Evolutionary conservation across 2,113 vertebrate genomes (phyloP).

Genomic region (Oxyruncus cristatus): DNA sequence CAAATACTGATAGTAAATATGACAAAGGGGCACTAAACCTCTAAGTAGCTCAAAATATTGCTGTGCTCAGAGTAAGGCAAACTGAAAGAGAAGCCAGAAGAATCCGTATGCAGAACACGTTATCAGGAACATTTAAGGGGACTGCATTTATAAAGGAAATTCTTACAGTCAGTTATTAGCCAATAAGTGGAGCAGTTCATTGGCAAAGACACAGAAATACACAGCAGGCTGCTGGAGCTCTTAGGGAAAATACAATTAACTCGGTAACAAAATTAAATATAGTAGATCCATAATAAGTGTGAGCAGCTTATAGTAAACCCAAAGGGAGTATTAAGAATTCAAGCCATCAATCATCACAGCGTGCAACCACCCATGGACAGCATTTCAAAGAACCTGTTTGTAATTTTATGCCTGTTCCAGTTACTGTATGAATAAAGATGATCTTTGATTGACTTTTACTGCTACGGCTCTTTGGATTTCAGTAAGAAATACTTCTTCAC

Average conservation of each 20-base stretch:
- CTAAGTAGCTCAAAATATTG: background rate
- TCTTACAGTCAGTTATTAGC: conserved; percentile 49
- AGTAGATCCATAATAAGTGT: conserved; percentile 40
- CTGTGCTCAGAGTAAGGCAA: background rate
- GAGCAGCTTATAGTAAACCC: conserved; percentile 47
- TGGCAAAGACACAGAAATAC: conserved; percentile 41
- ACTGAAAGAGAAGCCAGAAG: background rate
- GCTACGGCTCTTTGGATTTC: background rate
- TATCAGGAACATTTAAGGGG: conserved; percentile 9
- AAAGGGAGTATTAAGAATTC: conserved; percentile 52
- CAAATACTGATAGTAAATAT: conserved; percentile 23
- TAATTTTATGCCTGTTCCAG: background rate
- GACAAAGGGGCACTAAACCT: conserved; percentile 23
- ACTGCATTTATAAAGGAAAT: conserved; percentile 27
- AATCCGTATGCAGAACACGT: background rate
- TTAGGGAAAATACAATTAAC: conserved; percentile 63
- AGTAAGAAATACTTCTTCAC: background rate
- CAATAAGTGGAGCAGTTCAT: conserved; percentile 37
- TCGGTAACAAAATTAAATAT: conserved; percentile 59
- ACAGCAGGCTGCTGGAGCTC: conserved; percentile 38
- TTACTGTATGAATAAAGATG: background rate
- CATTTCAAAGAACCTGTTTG: background rate
- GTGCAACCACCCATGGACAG: background rate
- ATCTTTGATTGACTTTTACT: background rate
- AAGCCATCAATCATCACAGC: conserved; percentile 44